Conservation (phyloP, 2,797 vertebrate species). For the Channallabes apus region DNA sequence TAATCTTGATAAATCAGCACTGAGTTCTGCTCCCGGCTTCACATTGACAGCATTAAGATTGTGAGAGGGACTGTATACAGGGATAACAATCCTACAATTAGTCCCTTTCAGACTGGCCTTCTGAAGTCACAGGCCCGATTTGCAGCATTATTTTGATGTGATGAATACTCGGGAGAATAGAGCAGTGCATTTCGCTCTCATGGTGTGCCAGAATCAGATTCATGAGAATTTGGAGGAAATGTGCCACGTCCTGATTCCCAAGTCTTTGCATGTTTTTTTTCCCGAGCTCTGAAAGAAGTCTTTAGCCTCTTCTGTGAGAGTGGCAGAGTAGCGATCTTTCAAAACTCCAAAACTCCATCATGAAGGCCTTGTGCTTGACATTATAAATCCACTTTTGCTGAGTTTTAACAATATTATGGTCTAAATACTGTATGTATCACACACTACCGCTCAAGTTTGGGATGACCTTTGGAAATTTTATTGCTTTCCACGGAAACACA, state of each 20-base stretch:
- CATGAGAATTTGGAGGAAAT: constrained; percentile 27
- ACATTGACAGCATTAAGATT: constrained; percentile 20
- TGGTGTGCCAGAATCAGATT: constrained; percentile 43
- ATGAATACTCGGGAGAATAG: constrained; percentile 46
- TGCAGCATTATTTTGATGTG: constrained; percentile 42
- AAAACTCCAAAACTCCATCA: not conserved
- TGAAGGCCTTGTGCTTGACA: not conserved
- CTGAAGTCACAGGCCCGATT: constrained; percentile 49
- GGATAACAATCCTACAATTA: constrained; percentile 47
- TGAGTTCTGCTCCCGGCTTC: constrained; percentile 30
- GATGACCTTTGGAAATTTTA: too few relatives aligned
- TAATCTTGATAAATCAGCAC: constrained; percentile 50
- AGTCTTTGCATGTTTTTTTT: not conserved
- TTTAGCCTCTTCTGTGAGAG: not conserved
- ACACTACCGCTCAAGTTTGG: too few relatives aligned
- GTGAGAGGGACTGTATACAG: constrained; percentile 23
- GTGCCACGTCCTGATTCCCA: constrained; percentile 23
- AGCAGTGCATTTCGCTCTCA: constrained; percentile 40
- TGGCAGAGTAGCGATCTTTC: not conserved
- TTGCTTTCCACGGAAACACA: too few relatives aligned
- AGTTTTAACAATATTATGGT: not conserved
- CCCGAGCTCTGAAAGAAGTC: not conserved
- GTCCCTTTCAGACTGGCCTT: constrained; percentile 44
- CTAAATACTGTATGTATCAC: not conserved
- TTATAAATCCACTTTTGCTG: not conserved